These are phyloP conservation scores for Drosophila pandora DNA, from an alignment of 1,140 invertebrate genomes.

Conservation along the genomic window DNA sequence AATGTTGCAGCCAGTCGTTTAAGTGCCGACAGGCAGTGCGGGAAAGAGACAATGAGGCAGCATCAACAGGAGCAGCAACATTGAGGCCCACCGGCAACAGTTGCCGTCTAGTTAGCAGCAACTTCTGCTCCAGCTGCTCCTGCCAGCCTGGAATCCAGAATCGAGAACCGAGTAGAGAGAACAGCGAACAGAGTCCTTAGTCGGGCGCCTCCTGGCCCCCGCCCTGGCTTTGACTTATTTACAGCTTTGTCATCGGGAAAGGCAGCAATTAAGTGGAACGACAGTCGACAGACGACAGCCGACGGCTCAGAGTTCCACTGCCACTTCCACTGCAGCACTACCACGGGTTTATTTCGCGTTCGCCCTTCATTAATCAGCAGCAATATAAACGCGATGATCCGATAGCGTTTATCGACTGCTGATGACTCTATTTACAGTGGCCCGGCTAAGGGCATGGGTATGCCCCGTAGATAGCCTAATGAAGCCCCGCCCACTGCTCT, in stretches of 20 bases:
- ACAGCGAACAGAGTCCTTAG: background rate
- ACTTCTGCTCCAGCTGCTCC: conserved; percentile 21
- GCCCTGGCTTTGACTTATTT: conserved; percentile 59
- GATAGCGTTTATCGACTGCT: conserved; percentile 70
- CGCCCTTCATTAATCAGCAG: conserved; percentile 70
- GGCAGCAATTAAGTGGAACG: conserved; percentile 69
- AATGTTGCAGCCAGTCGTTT: conserved; percentile 74
- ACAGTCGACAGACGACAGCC: conserved; percentile 58
- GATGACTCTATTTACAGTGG: conserved; percentile 72
- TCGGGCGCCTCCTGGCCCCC: background rate
- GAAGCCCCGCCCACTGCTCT: conserved; percentile 21
- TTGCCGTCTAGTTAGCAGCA: conserved; percentile 45
- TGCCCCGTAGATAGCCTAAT: conserved; percentile 53
- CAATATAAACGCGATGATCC: conserved; percentile 76
- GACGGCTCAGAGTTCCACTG: conserved; percentile 44
- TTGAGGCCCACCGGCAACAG: conserved; percentile 45
- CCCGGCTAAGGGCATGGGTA: conserved; percentile 20
- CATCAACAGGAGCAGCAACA: conserved; percentile 19
- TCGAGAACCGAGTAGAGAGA: background rate
- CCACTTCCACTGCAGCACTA: conserved; percentile 13
- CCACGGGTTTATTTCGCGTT: conserved; percentile 9
- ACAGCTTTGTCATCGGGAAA: conserved; percentile 55
- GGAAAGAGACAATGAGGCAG: conserved; percentile 36
- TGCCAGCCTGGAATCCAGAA: conserved; percentile 5
- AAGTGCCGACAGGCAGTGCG: conserved; percentile 62